Conservation (phyloP, 2,113 vertebrate species). For the Triplophysa siluroides region DNA sequence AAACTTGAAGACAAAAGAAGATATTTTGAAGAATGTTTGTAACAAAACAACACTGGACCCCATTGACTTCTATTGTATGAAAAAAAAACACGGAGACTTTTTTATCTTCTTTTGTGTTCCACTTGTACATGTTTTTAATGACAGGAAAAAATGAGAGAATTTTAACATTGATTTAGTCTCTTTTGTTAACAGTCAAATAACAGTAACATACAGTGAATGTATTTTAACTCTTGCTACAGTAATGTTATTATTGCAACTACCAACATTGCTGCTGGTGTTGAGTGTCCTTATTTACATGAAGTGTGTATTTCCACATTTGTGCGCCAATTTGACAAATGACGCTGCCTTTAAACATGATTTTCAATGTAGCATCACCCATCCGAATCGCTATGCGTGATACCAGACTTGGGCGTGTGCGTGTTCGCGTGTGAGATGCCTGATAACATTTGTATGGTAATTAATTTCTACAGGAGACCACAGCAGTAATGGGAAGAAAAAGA, state of each 20-base stretch:
- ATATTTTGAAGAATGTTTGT: too few species aligned
- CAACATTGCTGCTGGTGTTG: too few species aligned
- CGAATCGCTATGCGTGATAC: background rate
- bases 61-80: too few species aligned
- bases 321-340: slow-evolving; percentile 4
- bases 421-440: background rate
- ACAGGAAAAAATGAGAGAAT: too few species aligned
- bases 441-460: slow-evolving; percentile 8
- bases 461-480: slow-evolving; percentile 15
- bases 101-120: too few species aligned
- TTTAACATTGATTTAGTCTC: background rate
- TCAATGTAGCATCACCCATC: slow-evolving; percentile 3
- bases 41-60: too few species aligned
- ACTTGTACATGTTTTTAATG: too few species aligned
- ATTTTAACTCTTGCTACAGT: background rate
- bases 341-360: slow-evolving; percentile 1
- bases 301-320: background rate
- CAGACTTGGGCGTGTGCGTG: background rate
- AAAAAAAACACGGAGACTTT: too few species aligned
- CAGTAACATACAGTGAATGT: background rate
- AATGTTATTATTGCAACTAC: background rate
- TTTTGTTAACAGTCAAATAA: background rate
- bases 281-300: background rate
- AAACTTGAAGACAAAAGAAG: too few species aligned
- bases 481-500: background rate